Evolutionary conservation across 2,113 vertebrate species (phyloP), one percentile per base, ranked within the genome.

Genomic region (Tauraco erythrolophus): DNA sequence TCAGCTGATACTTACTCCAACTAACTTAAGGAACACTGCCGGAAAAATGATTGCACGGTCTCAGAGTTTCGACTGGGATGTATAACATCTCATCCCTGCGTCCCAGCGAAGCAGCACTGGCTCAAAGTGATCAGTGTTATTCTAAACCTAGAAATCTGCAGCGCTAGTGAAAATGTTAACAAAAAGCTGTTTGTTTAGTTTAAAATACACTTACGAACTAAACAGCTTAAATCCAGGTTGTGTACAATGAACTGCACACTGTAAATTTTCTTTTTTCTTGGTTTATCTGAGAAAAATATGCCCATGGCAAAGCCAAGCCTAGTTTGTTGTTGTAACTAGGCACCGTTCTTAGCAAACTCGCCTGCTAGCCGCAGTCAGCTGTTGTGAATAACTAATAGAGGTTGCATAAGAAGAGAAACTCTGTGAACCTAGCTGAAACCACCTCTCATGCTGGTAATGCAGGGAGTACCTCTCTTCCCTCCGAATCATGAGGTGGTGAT

Each of bases 141-240:
- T 91, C 84, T 90, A 91, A 83, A 89, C 43, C 46, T 64, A 65
- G 92, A 92, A 90, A 96, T 82, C 66, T 95, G 88, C 88, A 92
- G 58, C 0, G 50, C 60, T 48, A 66, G 82, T 85, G 84, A 84
- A 86, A 91, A 94, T 5, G 3, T 72, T 94, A 91, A 95, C 83
- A 95, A 88, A 95, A 97, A 94, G 86, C 56, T 65, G 60, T 84
- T 95, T 93, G 88, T 77, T 97, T 93, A 58, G 58, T 70, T 94
- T 92, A 75, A 93, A 95, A 89, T 86, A 69, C 79, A 89, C 65
- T 79, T 82, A 72, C 53, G 91, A 92, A 58, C 27, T 64, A 75
- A 92, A 92, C 84, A 90, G 71, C 70, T 90, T 88, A 94, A 86
- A 84, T 81, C 56, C 91, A 92, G 70, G 58, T 82, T 84, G 61